Percentiles rank a stretch among this genome's conserved stretches.
phyloP scores from a whole-genome alignment of 1,140 invertebrate genomes.

The Cryptotermes secundus region DNA sequence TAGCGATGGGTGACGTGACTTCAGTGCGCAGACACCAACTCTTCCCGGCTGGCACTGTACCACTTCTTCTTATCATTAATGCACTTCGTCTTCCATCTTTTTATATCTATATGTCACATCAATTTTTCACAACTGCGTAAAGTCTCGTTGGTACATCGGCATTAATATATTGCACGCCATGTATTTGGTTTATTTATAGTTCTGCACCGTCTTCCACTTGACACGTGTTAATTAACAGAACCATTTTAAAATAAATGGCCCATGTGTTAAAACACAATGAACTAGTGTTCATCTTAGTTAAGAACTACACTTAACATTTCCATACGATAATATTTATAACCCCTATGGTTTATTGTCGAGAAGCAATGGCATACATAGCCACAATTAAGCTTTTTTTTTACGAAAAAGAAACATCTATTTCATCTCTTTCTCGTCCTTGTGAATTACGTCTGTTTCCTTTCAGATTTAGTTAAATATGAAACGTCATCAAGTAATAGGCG shows the following conservation, averaged over 20 bases:
- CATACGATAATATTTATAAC: background rate
- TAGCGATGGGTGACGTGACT: too few species aligned
- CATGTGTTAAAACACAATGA: background rate
- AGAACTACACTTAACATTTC: background rate
- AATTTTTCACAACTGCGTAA: background rate
- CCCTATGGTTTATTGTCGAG: background rate
- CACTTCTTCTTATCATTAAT: too few species aligned
- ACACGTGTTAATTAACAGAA: background rate
- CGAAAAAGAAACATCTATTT: too few species aligned
- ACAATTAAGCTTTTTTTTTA: background rate
- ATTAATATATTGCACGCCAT: background rate
- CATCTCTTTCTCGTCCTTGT: too few species aligned
- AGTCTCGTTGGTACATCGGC: background rate
- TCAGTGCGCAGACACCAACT: too few species aligned
- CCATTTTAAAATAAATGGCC: too few species aligned
- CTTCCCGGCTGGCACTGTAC: too few species aligned
- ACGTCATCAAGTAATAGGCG: too few species aligned
- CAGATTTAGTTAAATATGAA: too few species aligned
- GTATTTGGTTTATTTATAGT: background rate
- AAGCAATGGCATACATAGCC: background rate
- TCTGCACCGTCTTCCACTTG: background rate
- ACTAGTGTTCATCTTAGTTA: background rate
- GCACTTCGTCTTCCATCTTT: background rate
- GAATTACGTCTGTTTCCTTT: too few species aligned
- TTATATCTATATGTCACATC: background rate